These are phyloP conservation scores for Ectemnius lituratus DNA, from an alignment of 2,888 invertebrate species.

Conservation along the genomic window DNA sequence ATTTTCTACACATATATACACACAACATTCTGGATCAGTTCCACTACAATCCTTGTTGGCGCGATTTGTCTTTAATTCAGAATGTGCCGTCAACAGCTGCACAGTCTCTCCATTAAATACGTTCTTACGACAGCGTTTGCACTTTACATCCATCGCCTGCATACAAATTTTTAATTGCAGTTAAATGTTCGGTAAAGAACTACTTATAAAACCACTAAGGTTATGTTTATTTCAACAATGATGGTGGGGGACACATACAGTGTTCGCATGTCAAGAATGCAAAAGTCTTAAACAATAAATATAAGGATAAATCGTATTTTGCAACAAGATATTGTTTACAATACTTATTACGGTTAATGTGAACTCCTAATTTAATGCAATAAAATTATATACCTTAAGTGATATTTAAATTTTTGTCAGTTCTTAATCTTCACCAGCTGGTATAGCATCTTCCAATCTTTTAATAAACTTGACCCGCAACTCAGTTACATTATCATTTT, in stretches of 20 bases:
- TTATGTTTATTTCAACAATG: too few relatives aligned
- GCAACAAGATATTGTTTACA: too few relatives aligned
- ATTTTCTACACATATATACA: constrained; percentile 47
- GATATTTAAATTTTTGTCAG: not conserved
- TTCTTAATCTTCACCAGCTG: constrained; percentile 96
- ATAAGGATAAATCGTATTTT: too few relatives aligned
- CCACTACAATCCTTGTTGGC: constrained; percentile 31
- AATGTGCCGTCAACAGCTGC: constrained; percentile 45
- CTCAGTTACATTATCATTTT: constrained; percentile 96
- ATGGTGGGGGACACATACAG: too few relatives aligned
- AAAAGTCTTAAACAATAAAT: too few relatives aligned
- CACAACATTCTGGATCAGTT: constrained; percentile 36
- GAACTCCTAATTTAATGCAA: not conserved
- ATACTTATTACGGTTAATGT: too few relatives aligned
- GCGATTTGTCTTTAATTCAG: constrained; percentile 28
- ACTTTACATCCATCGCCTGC: constrained; percentile 46
- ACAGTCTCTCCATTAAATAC: constrained; percentile 32
- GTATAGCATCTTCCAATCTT: constrained; percentile 97
- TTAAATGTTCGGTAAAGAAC: constrained; percentile 1
- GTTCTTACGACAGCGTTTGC: constrained; percentile 50
- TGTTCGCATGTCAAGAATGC: too few relatives aligned
- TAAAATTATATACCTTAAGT: constrained; percentile 8
- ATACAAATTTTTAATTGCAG: constrained; percentile 12
- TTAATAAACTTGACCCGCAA: constrained; percentile 96
- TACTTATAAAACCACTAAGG: not conserved